phyloP scores from a whole-genome alignment of 2,888 invertebrate species.

The Peribatodes rhomboidaria region DNA sequence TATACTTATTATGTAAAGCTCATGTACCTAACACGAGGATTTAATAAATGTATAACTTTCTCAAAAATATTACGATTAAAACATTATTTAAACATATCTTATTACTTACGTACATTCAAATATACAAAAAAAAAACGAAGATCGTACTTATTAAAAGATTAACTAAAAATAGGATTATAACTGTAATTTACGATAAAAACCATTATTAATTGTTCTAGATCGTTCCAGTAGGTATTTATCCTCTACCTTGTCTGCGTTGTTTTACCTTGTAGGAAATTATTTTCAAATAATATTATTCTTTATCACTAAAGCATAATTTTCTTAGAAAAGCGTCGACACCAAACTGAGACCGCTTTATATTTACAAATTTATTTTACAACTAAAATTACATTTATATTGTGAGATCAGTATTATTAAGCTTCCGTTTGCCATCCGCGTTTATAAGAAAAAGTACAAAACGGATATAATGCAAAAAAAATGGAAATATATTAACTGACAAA shows the following conservation, averaged over 20 bases:
- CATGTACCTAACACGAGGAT: neutral
- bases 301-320: neutral
- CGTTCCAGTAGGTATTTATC: neutral
- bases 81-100: neutral
- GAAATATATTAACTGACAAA: neutral
- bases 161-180: neutral
- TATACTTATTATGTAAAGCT: neutral
- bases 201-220: neutral
- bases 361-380: neutral
- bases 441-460: neutral
- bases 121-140: neutral
- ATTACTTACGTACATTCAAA: slow-evolving; percentile 1
- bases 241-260: no score
- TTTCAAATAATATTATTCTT: neutral
- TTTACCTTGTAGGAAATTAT: neutral
- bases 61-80: neutral
- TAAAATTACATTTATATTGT: slow-evolving; percentile 6
- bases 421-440: neutral
- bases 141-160: neutral
- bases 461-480: neutral
- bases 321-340: neutral
- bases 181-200: neutral
- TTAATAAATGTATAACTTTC: neutral
- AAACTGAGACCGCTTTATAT: neutral
- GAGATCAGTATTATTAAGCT: slow-evolving; percentile 3